Conservation (phyloP, 1,140 invertebrate species). For the Drosophila varians region DNA sequence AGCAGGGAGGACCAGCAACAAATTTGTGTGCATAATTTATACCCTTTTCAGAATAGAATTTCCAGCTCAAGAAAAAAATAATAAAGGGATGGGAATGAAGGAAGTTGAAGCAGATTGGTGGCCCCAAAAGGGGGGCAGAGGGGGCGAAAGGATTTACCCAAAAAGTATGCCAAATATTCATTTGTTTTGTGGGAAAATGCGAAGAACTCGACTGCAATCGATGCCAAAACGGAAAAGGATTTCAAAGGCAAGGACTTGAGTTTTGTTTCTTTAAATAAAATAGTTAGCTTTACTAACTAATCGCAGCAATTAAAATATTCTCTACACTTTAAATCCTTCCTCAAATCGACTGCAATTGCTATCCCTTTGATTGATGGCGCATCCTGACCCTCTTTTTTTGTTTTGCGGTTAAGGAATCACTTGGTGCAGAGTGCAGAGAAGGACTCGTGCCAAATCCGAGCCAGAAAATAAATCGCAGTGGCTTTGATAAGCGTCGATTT, state of each 20-base stretch:
- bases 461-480: conserved; percentile 27
- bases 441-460: too few relatives aligned
- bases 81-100: neutral
- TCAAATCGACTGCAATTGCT: neutral
- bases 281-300: too few relatives aligned
- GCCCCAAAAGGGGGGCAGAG: neutral
- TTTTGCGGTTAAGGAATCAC: neutral
- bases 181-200: neutral
- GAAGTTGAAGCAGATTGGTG: conserved; percentile 11
- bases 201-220: neutral
- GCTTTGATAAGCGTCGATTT: conserved; percentile 61
- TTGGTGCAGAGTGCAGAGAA: neutral
- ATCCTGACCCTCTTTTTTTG: conserved; percentile 16
- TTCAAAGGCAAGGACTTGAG: too few relatives aligned
- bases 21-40: conserved; percentile 66
- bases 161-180: conserved; percentile 2
- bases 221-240: neutral
- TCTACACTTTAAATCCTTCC: neutral
- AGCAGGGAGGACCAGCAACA: too few relatives aligned
- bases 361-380: conserved; percentile 21
- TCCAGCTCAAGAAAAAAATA: neutral
- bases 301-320: too few relatives aligned
- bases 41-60: conserved; percentile 40
- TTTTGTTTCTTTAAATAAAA: too few relatives aligned
- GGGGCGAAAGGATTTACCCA: neutral